Evolutionary conservation across 1,140 invertebrate species (phyloP).

Genomic region (Piezodorus guildinii): DNA sequence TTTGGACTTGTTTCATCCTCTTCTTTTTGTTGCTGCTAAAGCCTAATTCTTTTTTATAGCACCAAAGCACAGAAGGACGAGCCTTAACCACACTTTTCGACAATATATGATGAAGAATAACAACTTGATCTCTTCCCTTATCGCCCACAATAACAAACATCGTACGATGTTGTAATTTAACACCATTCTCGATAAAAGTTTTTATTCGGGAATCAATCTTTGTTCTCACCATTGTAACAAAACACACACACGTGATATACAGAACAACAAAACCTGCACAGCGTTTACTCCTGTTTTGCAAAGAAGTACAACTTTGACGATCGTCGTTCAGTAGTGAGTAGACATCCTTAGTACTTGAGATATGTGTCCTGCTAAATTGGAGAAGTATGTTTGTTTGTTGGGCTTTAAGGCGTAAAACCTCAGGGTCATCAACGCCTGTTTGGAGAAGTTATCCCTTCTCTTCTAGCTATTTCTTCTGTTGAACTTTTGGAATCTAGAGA

Average conservation of each 20-base stretch:
- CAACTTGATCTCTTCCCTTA: slow-evolving; percentile 90
- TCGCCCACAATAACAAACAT: slow-evolving; percentile 94
- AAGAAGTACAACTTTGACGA: too few relatives aligned
- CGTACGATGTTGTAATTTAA: slow-evolving; percentile 73
- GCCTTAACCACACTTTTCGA: slow-evolving; percentile 87
- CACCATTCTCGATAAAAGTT: slow-evolving; percentile 94
- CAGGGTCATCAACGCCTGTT: too few relatives aligned
- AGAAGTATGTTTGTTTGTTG: too few relatives aligned
- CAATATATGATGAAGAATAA: slow-evolving; percentile 94
- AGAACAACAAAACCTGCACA: neutral
- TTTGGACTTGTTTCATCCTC: slow-evolving; percentile 72
- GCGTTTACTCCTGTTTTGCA: too few relatives aligned
- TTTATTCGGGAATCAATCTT: slow-evolving; percentile 96
- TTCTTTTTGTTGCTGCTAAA: slow-evolving; percentile 92
- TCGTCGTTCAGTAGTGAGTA: too few relatives aligned
- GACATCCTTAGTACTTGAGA: too few relatives aligned
- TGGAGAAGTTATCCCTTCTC: too few relatives aligned
- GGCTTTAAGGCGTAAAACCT: too few relatives aligned
- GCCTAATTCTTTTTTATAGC: slow-evolving; percentile 94
- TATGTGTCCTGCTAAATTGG: too few relatives aligned
- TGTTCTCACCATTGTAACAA: slow-evolving; percentile 59
- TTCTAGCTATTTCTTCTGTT: too few relatives aligned
- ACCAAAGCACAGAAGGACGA: slow-evolving; percentile 90
- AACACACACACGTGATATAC: neutral
- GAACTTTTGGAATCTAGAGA: too few relatives aligned